Base-by-base conservation (phyloP, 2,113 vertebrate species). In the Hylia prasina region DNA sequence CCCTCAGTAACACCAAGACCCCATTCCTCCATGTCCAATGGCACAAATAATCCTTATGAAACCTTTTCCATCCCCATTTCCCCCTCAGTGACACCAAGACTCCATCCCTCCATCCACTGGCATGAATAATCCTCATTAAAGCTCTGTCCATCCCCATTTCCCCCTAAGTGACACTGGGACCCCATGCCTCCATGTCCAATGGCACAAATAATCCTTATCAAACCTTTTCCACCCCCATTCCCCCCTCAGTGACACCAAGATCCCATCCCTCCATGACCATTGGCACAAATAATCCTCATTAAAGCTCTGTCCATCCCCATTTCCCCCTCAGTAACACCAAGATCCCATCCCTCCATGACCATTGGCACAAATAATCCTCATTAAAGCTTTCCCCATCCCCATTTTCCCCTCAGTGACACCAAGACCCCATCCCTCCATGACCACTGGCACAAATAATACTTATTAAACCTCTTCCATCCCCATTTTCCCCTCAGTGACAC, bases 401-500 rank as follows among this genome's bases (percentile, higher is more conserved):
- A 30, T 4, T 7, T 28, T 18, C 18, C 2, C 19, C 78, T 60
- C 40, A 30, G 17, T 8, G 13, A 10, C 23, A 16, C 45, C 1
- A 2, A 3, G 6, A 25, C 3, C 0, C 37, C 20, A 18, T 5
- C 69, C 35, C 28, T 6, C 47, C 5, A 1, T 0, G 2, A 17
- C 68, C 39, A 25, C 11, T 22, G 27, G 15, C 12, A 35, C 5
- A 13, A 44, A 30, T 12, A 75, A 83, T 10, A 17, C 37, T 11
- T 64, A 22, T 25, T 10, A 30, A 21, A 3, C 4, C 19, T 21
- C 19, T 1, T 45, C 40, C 25, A 5, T 6, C 3, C 13, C 35
- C 24, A n/a, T 5, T 7, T 25, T 18, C 12, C 3, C 13, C 79
- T 58, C 50, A 25, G 44, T 9, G 9, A 9, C 73, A 7, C 72